Evolutionary conservation across 2,113 vertebrate species (phyloP).

Genomic region (Hippolais icterina): DNA sequence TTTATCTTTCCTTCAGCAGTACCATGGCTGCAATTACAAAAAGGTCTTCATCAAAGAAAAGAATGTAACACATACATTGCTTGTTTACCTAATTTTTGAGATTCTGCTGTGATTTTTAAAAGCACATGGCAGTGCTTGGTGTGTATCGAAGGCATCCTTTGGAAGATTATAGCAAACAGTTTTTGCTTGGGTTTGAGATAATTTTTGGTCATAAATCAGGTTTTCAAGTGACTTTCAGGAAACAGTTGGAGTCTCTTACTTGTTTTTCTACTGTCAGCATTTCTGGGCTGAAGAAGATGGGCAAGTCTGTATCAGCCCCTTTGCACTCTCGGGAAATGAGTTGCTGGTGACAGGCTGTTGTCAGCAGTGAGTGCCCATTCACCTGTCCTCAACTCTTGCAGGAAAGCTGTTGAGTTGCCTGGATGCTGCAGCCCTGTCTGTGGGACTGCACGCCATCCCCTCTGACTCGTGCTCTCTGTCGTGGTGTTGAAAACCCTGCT

Average conservation of each 20-base stretch:
- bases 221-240: neutral
- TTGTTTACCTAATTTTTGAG: neutral
- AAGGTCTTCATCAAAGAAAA: neutral
- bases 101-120: neutral
- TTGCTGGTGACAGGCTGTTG: neutral
- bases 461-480: neutral
- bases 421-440: neutral
- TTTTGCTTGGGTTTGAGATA: neutral
- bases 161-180: neutral
- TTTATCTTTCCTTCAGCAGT: neutral
- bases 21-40: neutral
- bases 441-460: rapidly evolving
- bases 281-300: neutral
- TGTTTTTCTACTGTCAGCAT: neutral
- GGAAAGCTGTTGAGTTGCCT: neutral
- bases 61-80: neutral
- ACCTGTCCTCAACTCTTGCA: neutral
- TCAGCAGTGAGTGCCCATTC: neutral
- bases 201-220: neutral
- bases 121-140: neutral
- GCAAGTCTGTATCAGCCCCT: neutral
- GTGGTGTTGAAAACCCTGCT: neutral
- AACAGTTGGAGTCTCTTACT: neutral
- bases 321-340: neutral
- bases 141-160: neutral